phyloP scores from a whole-genome alignment of 2,888 invertebrate species.

The Dilophus febrilis region DNA sequence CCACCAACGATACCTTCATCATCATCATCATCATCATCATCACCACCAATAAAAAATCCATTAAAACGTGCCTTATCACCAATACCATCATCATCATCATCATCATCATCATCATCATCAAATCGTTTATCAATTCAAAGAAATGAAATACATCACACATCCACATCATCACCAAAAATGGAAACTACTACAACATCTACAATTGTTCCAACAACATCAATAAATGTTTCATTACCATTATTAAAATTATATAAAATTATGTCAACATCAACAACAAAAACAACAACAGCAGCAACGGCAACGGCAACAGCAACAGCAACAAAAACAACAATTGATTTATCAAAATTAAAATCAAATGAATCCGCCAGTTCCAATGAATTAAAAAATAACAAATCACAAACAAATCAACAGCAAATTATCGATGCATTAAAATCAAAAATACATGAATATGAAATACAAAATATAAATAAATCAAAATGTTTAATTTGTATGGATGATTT shows the following conservation, averaged over 20 bases:
- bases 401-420: conserved; percentile 27
- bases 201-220: too few relatives aligned
- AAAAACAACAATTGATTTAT: not conserved
- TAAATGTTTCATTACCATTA: too few relatives aligned
- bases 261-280: too few relatives aligned
- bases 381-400: not conserved
- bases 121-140: too few relatives aligned
- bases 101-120: not conserved
- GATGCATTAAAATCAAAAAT: conserved; percentile 62
- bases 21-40: too few relatives aligned
- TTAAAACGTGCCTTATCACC: too few relatives aligned
- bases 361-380: conserved; percentile 15
- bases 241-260: too few relatives aligned
- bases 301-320: not conserved
- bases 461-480: conserved; percentile 50
- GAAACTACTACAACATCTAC: too few relatives aligned
- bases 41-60: too few relatives aligned
- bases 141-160: not conserved
- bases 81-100: too few relatives aligned
- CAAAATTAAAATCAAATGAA: not conserved
- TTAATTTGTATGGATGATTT: conserved; percentile 79
- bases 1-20: too few relatives aligned
- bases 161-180: not conserved
- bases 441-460: conserved; percentile 51
- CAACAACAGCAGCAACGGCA: not conserved